These are phyloP conservation scores for Pachyseris speciosa DNA, from an alignment of 64 coral and sea anemone genomes.

Conservation along the genomic window DNA sequence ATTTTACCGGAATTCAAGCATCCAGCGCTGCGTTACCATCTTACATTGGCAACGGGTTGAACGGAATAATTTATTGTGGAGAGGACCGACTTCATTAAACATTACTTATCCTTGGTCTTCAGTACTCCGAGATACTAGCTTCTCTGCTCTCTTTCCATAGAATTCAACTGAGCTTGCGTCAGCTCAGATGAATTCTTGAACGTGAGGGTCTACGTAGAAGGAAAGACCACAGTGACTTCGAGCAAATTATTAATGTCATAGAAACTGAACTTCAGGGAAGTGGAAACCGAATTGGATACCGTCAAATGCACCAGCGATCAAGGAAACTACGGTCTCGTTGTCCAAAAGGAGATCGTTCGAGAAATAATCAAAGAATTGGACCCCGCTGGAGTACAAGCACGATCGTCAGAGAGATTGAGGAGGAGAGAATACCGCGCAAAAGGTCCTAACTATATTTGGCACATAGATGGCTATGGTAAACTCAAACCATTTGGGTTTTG, in stretches of 20 bases:
- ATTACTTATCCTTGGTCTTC: neutral
- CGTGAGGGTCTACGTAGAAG: slow-evolving; percentile 26
- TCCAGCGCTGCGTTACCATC: neutral
- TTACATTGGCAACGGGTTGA: slow-evolving; percentile 22
- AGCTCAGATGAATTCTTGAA: slow-evolving; percentile 23
- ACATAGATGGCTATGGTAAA: neutral
- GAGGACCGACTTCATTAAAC: slow-evolving; percentile 16
- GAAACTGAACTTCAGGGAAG: slow-evolving; percentile 53
- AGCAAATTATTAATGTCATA: slow-evolving; percentile 23
- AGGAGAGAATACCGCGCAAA: neutral
- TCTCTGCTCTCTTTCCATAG: slow-evolving; percentile 8
- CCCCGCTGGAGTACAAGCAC: neutral
- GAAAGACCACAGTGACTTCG: slow-evolving; percentile 26
- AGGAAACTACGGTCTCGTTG: slow-evolving; percentile 1
- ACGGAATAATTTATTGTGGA: neutral
- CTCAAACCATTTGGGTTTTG: too few species aligned
- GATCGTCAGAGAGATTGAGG: slow-evolving; percentile 7
- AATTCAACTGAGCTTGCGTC: neutral
- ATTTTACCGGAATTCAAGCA: neutral
- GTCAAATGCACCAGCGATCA: neutral
- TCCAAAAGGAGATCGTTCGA: slow-evolving; percentile 6
- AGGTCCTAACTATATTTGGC: neutral
- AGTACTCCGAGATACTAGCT: slow-evolving; percentile 19
- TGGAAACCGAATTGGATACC: slow-evolving; percentile 12
- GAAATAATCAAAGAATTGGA: slow-evolving; percentile 10